These are phyloP conservation scores for Arnoldichthys spilopterus DNA, from an alignment of 2,797 vertebrate species.

Conservation along the genomic window DNA sequence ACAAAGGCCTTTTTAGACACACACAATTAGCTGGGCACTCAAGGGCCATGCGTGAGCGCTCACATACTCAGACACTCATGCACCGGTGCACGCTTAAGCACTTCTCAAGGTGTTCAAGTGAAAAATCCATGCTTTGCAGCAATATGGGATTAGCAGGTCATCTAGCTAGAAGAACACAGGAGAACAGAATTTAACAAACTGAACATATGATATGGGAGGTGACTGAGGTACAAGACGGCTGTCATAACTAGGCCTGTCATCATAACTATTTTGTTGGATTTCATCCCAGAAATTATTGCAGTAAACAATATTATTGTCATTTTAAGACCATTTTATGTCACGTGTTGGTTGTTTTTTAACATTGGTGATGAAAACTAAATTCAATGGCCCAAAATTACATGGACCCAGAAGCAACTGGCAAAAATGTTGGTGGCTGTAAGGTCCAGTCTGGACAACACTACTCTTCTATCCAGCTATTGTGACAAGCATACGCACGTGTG, in stretches of 20 bases:
- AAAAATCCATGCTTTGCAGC: conserved; percentile 39
- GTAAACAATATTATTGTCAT: too few species aligned
- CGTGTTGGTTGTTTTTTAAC: too few species aligned
- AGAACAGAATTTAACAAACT: conserved; percentile 18
- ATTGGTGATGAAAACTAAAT: too few species aligned
- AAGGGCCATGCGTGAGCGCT: conserved; percentile 37
- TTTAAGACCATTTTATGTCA: too few species aligned
- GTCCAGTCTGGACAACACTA: too few species aligned
- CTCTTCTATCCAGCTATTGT: too few species aligned
- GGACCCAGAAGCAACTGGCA: too few species aligned
- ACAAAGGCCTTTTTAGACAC: conserved; percentile 50
- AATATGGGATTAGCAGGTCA: conserved; percentile 46
- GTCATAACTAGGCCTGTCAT: background rate
- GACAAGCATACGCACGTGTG: too few species aligned
- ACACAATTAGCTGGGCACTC: conserved; percentile 54
- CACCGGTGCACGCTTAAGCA: conserved; percentile 25
- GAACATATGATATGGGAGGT: conserved; percentile 20
- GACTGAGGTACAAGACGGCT: conserved; percentile 24
- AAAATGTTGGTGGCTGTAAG: too few species aligned
- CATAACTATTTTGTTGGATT: too few species aligned
- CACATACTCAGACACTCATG: conserved; percentile 26
- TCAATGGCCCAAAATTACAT: too few species aligned
- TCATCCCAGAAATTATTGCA: too few species aligned
- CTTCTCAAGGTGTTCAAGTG: conserved; percentile 32
- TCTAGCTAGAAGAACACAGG: conserved; percentile 43